Evolutionary conservation across 2,113 vertebrate species (phyloP).

Genomic region (Mungos mungo): DNA sequence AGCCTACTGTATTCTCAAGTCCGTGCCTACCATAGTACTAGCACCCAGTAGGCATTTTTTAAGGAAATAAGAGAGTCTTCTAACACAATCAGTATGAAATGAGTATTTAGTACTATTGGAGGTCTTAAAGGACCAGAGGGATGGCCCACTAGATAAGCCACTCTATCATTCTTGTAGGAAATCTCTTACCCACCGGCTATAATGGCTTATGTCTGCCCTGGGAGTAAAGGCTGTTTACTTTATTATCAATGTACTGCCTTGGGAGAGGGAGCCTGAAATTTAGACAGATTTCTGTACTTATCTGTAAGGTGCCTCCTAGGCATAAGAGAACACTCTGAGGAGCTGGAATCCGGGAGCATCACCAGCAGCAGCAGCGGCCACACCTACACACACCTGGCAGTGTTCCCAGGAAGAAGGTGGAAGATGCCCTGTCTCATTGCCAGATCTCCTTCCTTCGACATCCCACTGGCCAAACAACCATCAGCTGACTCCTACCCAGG

Average conservation of each 20-base stretch:
- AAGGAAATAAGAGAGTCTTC: background rate
- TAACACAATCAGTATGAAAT: background rate
- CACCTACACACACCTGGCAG: slow-evolving; percentile 41
- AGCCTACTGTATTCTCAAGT: background rate
- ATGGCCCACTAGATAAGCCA: background rate
- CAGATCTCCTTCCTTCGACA: background rate
- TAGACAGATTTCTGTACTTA: slow-evolving; percentile 65
- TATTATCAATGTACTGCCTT: slow-evolving; percentile 46
- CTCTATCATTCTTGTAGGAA: background rate
- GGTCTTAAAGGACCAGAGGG: background rate
- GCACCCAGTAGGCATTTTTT: background rate
- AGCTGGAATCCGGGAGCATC: background rate
- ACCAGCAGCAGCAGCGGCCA: background rate
- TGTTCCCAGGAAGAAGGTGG: slow-evolving; percentile 48
- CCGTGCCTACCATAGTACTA: background rate
- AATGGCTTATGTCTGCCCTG: slow-evolving; percentile 24
- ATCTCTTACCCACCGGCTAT: background rate
- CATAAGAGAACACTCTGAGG: slow-evolving; percentile 20
- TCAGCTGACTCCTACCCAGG: background rate
- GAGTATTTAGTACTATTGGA: background rate
- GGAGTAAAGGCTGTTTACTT: slow-evolving; percentile 55
- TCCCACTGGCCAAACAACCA: background rate
- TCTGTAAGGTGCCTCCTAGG: slow-evolving; percentile 14
- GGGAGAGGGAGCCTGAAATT: slow-evolving; percentile 38
- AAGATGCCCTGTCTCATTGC: background rate